These are phyloP conservation scores for Druon quercuslanigerum DNA, from an alignment of 1,140 invertebrate species.

Conservation along the genomic window DNA sequence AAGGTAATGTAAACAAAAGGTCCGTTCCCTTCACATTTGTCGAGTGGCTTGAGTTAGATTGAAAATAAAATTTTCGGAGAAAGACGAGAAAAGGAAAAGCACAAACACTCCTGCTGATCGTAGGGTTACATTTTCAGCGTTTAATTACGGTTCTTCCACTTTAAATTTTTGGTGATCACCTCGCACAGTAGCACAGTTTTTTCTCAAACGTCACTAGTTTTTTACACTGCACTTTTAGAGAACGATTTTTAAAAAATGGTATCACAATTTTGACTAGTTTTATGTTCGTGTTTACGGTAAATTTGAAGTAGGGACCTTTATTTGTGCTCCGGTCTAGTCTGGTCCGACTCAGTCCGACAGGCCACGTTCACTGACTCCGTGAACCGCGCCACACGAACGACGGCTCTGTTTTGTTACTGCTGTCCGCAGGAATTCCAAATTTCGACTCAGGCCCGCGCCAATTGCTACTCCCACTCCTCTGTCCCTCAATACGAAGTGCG, in stretches of 20 bases:
- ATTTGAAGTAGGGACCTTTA: too few species aligned
- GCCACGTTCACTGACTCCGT: conserved; percentile 42
- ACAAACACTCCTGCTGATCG: not conserved
- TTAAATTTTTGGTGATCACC: not conserved
- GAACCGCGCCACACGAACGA: conserved; percentile 60
- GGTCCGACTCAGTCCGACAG: not conserved
- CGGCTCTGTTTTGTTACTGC: conserved; percentile 53
- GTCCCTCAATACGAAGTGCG: not conserved
- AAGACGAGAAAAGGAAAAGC: conserved; percentile 35
- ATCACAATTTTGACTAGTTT: conserved; percentile 17
- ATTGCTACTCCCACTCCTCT: conserved; percentile 33
- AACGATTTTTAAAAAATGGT: too few species aligned
- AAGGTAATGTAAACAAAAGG: conserved; percentile 6
- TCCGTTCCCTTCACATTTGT: not conserved
- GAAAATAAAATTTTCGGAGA: conserved; percentile 9
- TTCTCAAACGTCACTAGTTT: not conserved
- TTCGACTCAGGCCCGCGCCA: conserved; percentile 40
- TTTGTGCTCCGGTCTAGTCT: conserved; percentile 16
- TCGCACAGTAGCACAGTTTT: not conserved
- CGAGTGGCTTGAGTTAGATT: not conserved
- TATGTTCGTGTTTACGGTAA: too few species aligned
- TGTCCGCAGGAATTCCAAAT: conserved; percentile 65
- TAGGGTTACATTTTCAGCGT: conserved; percentile 43
- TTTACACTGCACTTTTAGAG: conserved; percentile 32
- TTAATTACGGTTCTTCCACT: not conserved